These are phyloP conservation scores for Centropyge bicolor DNA, from an alignment of 2,797 vertebrate species.

Conservation along the genomic window DNA sequence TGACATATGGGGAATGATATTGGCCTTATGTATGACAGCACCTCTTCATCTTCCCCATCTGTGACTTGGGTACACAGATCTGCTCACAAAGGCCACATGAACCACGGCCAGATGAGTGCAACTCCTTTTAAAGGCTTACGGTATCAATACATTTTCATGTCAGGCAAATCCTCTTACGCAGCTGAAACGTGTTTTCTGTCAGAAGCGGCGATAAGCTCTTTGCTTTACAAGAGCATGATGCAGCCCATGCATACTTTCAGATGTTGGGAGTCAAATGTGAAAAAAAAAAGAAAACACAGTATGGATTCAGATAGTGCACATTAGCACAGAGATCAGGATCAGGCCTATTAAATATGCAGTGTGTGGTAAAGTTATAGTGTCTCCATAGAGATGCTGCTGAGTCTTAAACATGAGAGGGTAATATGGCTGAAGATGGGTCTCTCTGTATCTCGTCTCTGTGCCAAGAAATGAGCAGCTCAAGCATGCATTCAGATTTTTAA, in stretches of 20 bases:
- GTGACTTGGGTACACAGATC: slow-evolving; percentile 31
- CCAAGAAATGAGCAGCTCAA: slow-evolving; percentile 21
- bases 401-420: slow-evolving; percentile 33
- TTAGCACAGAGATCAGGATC: slow-evolving; percentile 24
- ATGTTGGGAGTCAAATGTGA: slow-evolving; percentile 1
- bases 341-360: slow-evolving; percentile 38
- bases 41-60: slow-evolving; percentile 21
- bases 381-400: slow-evolving; percentile 64
- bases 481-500: slow-evolving; percentile 54
- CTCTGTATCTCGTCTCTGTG: neutral
- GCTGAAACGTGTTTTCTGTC: slow-evolving; percentile 41
- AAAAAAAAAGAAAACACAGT: slow-evolving; percentile 18
- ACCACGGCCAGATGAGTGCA: slow-evolving; percentile 31
- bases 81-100: slow-evolving; percentile 24
- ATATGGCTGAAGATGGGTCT: neutral
- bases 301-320: neutral
- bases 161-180: slow-evolving; percentile 73
- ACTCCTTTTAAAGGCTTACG: slow-evolving; percentile 68
- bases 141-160: slow-evolving; percentile 75
- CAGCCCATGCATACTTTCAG: slow-evolving; percentile 18
- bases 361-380: slow-evolving; percentile 62
- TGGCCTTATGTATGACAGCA: slow-evolving; percentile 2
- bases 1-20: slow-evolving; percentile 6
- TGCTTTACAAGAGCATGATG: slow-evolving; percentile 42
- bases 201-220: slow-evolving; percentile 46